Evolutionary conservation across 2,888 invertebrate species (phyloP).

Genomic region (Rhingia rostrata): DNA sequence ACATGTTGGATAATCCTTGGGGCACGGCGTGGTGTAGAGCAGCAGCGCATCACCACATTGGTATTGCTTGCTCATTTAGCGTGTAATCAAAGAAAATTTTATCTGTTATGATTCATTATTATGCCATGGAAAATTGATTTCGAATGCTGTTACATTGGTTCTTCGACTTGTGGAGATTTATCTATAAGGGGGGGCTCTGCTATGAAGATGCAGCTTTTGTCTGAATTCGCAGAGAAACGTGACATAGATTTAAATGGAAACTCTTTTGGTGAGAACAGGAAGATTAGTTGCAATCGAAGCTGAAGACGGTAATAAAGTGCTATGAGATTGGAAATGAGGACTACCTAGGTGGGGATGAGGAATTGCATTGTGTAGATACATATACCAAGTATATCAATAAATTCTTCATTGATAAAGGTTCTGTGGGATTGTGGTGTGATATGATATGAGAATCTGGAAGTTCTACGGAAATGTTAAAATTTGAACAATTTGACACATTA

Average conservation of each 20-base stretch:
- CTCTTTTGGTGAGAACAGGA: slow-evolving; percentile 9
- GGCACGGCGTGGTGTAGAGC: slow-evolving; percentile 11
- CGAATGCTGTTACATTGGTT: slow-evolving; percentile 53
- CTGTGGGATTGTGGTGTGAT: too few species aligned
- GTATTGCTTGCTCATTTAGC: slow-evolving; percentile 28
- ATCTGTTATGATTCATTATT: slow-evolving; percentile 72
- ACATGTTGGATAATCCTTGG: slow-evolving; percentile 5
- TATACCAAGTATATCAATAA: too few species aligned
- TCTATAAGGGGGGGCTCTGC: not conserved
- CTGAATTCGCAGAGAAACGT: not conserved
- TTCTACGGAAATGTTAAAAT: too few species aligned
- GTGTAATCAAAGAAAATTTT: slow-evolving; percentile 70
- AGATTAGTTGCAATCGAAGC: not conserved
- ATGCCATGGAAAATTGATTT: slow-evolving; percentile 65
- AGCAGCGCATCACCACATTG: slow-evolving; percentile 6
- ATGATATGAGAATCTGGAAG: too few species aligned
- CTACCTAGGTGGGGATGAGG: too few species aligned
- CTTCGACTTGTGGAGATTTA: slow-evolving; percentile 18
- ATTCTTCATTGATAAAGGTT: too few species aligned
- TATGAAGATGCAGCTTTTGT: slow-evolving; percentile 17
- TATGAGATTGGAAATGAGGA: not conserved
- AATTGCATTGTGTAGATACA: too few species aligned
- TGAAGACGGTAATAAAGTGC: not conserved
- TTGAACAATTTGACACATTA: too few species aligned
- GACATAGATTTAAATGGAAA: slow-evolving; percentile 6